phyloP scores from a whole-genome alignment of 2,797 vertebrate genomes.

The Sebastes paucispinis region DNA sequence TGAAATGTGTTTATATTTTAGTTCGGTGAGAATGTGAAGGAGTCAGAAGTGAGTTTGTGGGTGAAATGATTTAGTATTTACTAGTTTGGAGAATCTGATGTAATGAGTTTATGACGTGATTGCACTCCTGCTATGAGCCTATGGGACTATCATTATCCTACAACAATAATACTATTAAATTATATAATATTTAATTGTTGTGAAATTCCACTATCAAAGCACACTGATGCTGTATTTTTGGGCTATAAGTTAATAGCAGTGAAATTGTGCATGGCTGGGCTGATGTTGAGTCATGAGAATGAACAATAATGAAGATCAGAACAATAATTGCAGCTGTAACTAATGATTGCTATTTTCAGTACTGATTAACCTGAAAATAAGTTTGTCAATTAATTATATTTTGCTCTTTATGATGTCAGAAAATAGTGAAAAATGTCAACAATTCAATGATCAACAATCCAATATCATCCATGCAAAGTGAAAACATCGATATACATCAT shows the following conservation, averaged over 20 bases:
- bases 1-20: slow-evolving; percentile 75
- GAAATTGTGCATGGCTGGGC: not conserved
- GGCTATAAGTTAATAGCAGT: not conserved
- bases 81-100: slow-evolving; percentile 35
- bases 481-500: too few relatives aligned
- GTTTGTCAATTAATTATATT: not conserved
- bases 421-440: not conserved
- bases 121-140: slow-evolving; percentile 21
- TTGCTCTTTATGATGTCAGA: not conserved
- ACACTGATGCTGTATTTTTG: not conserved
- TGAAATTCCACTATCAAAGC: not conserved
- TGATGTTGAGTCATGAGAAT: not conserved
- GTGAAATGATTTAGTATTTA: slow-evolving; percentile 54
- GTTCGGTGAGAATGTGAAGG: slow-evolving; percentile 34
- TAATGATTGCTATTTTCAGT: not conserved
- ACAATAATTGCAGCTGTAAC: not conserved
- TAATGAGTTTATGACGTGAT: slow-evolving; percentile 43
- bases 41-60: slow-evolving; percentile 23
- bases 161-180: slow-evolving; percentile 25
- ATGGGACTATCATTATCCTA: slow-evolving; percentile 16
- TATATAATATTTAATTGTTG: slow-evolving; percentile 5
- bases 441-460: too few relatives aligned
- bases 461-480: too few relatives aligned
- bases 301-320: not conserved
- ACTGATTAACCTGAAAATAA: not conserved